Percentiles rank a stretch among this genome's conserved stretches.
phyloP scores from a whole-genome alignment of 1,140 invertebrate genomes.

The Sipha flava region DNA sequence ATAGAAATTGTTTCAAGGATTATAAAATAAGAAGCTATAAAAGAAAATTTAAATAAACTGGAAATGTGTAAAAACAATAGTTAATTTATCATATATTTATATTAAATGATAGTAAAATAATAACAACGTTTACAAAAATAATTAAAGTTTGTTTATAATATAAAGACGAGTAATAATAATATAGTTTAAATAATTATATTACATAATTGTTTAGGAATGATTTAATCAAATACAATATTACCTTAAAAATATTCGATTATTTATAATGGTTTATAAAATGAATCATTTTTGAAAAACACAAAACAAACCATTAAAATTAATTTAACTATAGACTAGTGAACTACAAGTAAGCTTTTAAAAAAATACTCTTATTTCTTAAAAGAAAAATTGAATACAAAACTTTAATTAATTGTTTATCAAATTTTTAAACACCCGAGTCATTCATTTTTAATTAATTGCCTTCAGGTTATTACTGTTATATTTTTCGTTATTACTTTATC shows the following conservation, averaged over 20 bases:
- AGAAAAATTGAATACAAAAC: too few species aligned
- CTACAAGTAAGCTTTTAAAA: too few species aligned
- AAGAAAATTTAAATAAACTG: background rate
- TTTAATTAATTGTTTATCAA: too few species aligned
- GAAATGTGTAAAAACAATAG: background rate
- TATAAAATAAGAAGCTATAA: too few species aligned
- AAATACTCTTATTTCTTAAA: too few species aligned
- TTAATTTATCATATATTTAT: too few species aligned
- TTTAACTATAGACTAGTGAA: background rate
- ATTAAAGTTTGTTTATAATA: slow-evolving; percentile 7
- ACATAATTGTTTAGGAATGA: background rate
- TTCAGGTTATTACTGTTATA: too few species aligned
- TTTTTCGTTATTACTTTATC: too few species aligned
- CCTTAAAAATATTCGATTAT: background rate
- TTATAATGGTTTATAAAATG: background rate
- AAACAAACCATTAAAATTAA: background rate
- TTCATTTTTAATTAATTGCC: too few species aligned
- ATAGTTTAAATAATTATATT: background rate
- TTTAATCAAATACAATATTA: background rate
- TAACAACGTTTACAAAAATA: background rate
- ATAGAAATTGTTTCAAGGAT: too few species aligned
- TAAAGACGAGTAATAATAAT: background rate
- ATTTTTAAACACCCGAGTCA: too few species aligned
- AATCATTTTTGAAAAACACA: background rate
- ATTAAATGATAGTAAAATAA: background rate